These are phyloP conservation scores for Gobionotothen gibberifrons DNA, from an alignment of 2,797 vertebrate genomes.

Conservation along the genomic window DNA sequence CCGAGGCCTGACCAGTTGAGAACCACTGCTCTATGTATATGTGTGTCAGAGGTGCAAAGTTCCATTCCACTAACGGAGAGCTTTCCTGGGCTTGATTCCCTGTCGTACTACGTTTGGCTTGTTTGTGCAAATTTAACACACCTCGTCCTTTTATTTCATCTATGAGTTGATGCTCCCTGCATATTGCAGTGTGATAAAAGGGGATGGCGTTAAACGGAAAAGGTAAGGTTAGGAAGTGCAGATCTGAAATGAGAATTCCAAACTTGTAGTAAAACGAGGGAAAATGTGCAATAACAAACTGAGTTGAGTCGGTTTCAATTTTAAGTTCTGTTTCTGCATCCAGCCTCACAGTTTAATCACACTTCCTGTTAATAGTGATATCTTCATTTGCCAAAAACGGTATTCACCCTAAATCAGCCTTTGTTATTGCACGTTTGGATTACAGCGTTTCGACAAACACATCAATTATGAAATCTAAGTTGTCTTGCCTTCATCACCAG, in stretches of 20 bases:
- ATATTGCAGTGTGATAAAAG: not conserved
- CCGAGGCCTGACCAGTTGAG: too few relatives aligned
- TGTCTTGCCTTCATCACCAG: conserved; percentile 32
- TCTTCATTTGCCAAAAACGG: conserved; percentile 15
- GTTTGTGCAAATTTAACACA: not conserved
- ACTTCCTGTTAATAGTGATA: conserved; percentile 26
- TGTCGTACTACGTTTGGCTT: not conserved
- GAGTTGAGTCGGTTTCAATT: not conserved
- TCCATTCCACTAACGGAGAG: too few relatives aligned
- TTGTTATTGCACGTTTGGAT: conserved; percentile 36
- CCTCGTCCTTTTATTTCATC: not conserved
- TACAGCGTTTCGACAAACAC: conserved; percentile 30
- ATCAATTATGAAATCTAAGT: conserved; percentile 49
- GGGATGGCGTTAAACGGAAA: not conserved
- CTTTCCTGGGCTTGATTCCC: not conserved
- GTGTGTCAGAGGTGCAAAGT: too few relatives aligned
- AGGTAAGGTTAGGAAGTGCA: not conserved
- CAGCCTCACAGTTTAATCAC: conserved; percentile 33
- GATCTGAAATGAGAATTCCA: not conserved
- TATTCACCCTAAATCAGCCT: conserved; percentile 30
- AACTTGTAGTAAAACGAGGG: not conserved
- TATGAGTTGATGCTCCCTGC: not conserved
- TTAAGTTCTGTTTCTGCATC: conserved; percentile 5
- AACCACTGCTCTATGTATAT: too few relatives aligned
- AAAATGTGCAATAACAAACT: conserved; percentile 2